These are phyloP conservation scores for Sander vitreus DNA, from an alignment of 2,113 vertebrate species.

Conservation along the genomic window DNA sequence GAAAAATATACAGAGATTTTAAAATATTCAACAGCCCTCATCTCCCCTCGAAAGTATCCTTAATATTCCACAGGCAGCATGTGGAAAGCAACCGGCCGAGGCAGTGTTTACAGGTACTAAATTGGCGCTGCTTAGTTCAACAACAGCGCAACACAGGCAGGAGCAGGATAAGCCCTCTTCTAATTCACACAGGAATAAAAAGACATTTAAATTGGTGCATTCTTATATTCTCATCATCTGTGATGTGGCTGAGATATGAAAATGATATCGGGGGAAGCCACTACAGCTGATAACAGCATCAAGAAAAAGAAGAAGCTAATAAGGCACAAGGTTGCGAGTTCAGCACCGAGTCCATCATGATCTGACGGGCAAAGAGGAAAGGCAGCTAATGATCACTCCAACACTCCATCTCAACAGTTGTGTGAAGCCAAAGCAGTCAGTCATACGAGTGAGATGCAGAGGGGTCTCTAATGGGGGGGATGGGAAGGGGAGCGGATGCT, in stretches of 20 bases:
- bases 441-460: constrained; percentile 35
- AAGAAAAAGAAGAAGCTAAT: constrained; percentile 42
- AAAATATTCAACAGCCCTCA: constrained; percentile 51
- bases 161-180: constrained; percentile 5
- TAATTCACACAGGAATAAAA: constrained; percentile 27
- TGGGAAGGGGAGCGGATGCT: constrained; percentile 3
- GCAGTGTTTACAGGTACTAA: constrained; percentile 47
- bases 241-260: constrained; percentile 7
- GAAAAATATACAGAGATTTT: constrained; percentile 43
- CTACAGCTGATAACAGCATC: constrained; percentile 12
- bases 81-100: constrained; percentile 21
- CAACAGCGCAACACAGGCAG: constrained; percentile 11
- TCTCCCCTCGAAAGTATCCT: constrained; percentile 38
- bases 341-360: constrained; percentile 59
- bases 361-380: constrained; percentile 48
- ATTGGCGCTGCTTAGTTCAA: constrained; percentile 8
- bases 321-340: constrained; percentile 51
- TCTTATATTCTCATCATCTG: constrained; percentile 5
- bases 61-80: constrained; percentile 45
- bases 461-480: constrained; percentile 40
- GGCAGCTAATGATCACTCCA: constrained; percentile 57
- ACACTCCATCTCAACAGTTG: constrained; percentile 12
- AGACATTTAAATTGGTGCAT: constrained; percentile 5
- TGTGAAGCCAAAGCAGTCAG: constrained; percentile 48
- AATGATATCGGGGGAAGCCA: constrained; percentile 19